Base-by-base conservation (phyloP, 2,888 invertebrate species). In the Ferdinandea cuprea region DNA sequence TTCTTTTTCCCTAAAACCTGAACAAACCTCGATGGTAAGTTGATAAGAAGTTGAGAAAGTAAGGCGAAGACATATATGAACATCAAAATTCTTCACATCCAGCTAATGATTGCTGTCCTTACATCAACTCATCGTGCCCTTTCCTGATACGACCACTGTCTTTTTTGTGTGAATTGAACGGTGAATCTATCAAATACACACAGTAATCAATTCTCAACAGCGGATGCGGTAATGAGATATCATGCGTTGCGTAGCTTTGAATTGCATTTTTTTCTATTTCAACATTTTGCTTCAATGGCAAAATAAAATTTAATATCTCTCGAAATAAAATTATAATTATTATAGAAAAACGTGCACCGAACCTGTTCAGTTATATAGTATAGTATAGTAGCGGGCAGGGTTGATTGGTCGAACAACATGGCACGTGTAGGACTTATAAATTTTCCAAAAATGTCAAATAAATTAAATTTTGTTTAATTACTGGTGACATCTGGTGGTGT, bases 381-480 rank as follows among this genome's bases (percentile, higher is more conserved):
- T n/a, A n/a, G n/a, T n/a, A n/a, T n/a, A n/a, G n/a, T n/a, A 25
- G 25, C 25, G 25, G 25, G n/a, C n/a, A n/a, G n/a, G 13, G 30
- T 40, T 28, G 59, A 32, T 6, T 15, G 21, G 8, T 9, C 8
- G 17, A 32, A 25, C 35, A 32, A 25, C 35, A 25, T 21, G 40
- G 56, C 76, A 71, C 65, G 65, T 71, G 71, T 54, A 50, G 21
- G 59, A 48, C 59, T 65, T 72, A 76, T 77, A 71, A 66, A 76
- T 81, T 81, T 76, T 71, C 59, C 35, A 71, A 81, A 76, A 76
- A 72, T 66, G 66, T 66, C 71, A 77, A 77, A 81, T 71, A 77
- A 81, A 81, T 77, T 81, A 54, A 81, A 81, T 81, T 81, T 81
- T 66, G 40, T 81, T 80, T 80, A 81, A 81, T 81, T 81, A 81